phyloP scores from a whole-genome alignment of 2,797 vertebrate species.

The Amphiprion clarkii region DNA sequence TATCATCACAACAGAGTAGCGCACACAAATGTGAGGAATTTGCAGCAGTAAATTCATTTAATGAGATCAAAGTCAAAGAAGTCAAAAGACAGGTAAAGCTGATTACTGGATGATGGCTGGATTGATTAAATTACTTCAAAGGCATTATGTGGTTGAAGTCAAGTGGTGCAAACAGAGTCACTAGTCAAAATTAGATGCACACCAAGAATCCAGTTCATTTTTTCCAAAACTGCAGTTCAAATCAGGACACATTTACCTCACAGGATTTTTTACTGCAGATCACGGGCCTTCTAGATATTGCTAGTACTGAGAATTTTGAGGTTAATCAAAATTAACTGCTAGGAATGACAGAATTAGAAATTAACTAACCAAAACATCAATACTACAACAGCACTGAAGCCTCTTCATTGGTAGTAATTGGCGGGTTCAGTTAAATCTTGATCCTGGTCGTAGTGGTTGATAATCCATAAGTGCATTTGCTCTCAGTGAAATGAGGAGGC shows the following conservation, averaged over 20 bases:
- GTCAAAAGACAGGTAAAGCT: not conserved
- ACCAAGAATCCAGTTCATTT: too few relatives aligned
- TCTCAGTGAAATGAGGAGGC: not conserved
- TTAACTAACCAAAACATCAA: not conserved
- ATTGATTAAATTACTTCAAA: too few relatives aligned
- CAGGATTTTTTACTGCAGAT: not conserved
- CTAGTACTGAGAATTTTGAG: not conserved
- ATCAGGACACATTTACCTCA: not conserved
- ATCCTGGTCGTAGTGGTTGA: constrained; percentile 13
- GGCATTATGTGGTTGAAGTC: too few relatives aligned
- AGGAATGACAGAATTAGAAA: constrained; percentile 7
- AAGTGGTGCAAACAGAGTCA: too few relatives aligned
- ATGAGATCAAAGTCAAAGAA: not conserved
- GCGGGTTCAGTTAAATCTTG: not conserved
- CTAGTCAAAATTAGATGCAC: too few relatives aligned
- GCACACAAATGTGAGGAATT: too few relatives aligned
- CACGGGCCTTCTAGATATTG: not conserved
- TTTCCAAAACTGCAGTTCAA: not conserved
- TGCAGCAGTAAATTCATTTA: not conserved
- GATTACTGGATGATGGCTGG: too few relatives aligned
- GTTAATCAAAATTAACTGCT: not conserved
- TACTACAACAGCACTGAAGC: not conserved
- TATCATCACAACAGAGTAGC: too few relatives aligned
- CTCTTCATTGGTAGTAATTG: not conserved
- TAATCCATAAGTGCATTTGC: constrained; percentile 25